Conservation (phyloP, 2,113 vertebrate species). For the Rynchops niger region DNA sequence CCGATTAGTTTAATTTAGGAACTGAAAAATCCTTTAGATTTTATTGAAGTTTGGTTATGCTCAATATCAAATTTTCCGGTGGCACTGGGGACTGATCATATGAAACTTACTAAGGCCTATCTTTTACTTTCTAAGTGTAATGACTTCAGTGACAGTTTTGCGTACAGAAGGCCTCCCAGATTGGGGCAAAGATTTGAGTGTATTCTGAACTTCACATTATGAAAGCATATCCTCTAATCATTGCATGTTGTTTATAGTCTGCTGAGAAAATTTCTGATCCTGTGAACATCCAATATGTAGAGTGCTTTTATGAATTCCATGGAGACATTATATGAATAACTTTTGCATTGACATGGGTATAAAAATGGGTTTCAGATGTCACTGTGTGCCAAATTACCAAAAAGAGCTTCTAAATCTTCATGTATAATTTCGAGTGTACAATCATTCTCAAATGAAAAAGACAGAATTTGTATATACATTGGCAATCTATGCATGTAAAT, state of each 20-base stretch:
- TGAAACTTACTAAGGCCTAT: not conserved
- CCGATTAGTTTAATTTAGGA: not conserved
- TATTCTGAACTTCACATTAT: constrained; percentile 22
- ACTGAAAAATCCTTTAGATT: not conserved
- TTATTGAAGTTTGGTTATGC: not conserved
- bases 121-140: not conserved
- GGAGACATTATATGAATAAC: constrained; percentile 50
- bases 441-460: constrained; percentile 58
- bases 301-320: constrained; percentile 41
- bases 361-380: constrained; percentile 65
- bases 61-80: not conserved
- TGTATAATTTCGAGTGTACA: constrained; percentile 50
- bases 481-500: constrained; percentile 54
- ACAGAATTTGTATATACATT: constrained; percentile 54
- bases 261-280: constrained; percentile 44
- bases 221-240: constrained; percentile 42
- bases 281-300: constrained; percentile 41
- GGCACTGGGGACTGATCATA: not conserved
- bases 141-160: constrained; percentile 15
- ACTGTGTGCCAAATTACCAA: constrained; percentile 59
- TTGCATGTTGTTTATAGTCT: constrained; percentile 28
- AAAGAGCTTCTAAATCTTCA: constrained; percentile 61
- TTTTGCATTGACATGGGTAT: constrained; percentile 52
- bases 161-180: not conserved
- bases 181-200: not conserved